Base-by-base conservation (phyloP, 2,113 vertebrate genomes). In the Epinephelus lanceolatus region DNA sequence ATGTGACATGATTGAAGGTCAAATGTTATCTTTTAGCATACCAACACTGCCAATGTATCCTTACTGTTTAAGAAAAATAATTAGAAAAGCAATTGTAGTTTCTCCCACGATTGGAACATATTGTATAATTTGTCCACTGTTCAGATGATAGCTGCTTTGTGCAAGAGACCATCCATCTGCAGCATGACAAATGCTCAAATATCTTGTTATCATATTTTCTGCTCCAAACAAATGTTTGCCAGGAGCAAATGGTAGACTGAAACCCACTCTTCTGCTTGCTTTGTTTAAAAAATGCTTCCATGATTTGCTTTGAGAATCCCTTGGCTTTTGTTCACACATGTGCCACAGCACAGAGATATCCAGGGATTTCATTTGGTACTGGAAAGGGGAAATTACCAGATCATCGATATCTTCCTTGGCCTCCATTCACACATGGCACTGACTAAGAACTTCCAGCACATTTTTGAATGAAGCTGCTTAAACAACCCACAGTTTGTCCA, bases 291-390 rank as follows among this genome's bases (percentile, higher is more conserved):
- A 59, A 59, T 30, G 52, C 12, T 25, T 53, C 2, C 2, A 8
- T 30, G 8, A 21, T 30, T 75, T 75, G 45, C 17, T 40, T 45
- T 27, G 1, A 45, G 13, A 81, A 55, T 75, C 49, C 14, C 10
- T 45, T 76, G 57, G 57, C 49, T 49, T 71, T 83, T 55, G 14
- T 65, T 83, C 57, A 71, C 30, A 71, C 13, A 23, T 42, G 21
- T 83, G 40, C 70, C 69, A 69, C 12, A 51, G 49, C 17, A 67
- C 21, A 6, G 66, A 66, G 33, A 30, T n/a, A 69, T 30, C 49
- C 55, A 62, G n/a, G 23, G 27, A 37, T 60, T 63, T 63, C 21
- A 57, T 51, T 80, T 57, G 0, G 0, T 57, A 68, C 37, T 57
- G 45, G 61, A 65, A 76, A 57, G 27, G 10, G 57, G 25, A 80